Conservation (phyloP, 2,797 vertebrate species). For the Lophius americanus region DNA sequence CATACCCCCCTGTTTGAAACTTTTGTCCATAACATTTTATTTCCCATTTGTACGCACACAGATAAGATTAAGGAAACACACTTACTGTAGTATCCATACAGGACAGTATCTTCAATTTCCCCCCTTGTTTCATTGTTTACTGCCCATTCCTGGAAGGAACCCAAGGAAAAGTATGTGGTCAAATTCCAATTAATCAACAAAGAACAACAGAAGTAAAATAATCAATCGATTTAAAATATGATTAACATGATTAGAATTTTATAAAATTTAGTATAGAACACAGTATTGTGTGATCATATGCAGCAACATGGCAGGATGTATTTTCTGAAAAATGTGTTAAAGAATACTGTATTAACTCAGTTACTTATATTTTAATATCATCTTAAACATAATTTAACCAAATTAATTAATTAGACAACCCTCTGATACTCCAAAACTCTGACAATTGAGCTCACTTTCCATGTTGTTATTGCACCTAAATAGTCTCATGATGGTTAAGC, state of each 20-base stretch:
- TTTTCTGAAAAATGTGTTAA: background rate
- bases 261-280: background rate
- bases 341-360: background rate
- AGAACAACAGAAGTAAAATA: background rate
- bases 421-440: too few relatives aligned
- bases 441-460: too few relatives aligned
- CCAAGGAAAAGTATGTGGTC: slow-evolving; percentile 28
- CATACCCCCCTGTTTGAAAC: too few relatives aligned
- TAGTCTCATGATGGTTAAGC: too few relatives aligned
- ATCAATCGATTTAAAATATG: slow-evolving; percentile 6
- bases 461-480: too few relatives aligned
- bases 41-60: background rate
- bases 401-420: too few relatives aligned
- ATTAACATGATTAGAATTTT: background rate
- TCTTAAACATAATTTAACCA: too few relatives aligned
- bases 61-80: slow-evolving; percentile 52
- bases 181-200: slow-evolving; percentile 4
- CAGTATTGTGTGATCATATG: background rate
- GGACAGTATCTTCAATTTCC: slow-evolving; percentile 93
- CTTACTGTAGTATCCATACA: slow-evolving; percentile 98
- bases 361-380: background rate
- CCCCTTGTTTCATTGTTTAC: slow-evolving; percentile 89
- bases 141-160: slow-evolving; percentile 89
- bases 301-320: background rate
- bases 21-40: background rate